Base-by-base conservation (phyloP, 37 sponge, comb jelly and placozoan genomes). In the Petrosia ficiformis region DNA sequence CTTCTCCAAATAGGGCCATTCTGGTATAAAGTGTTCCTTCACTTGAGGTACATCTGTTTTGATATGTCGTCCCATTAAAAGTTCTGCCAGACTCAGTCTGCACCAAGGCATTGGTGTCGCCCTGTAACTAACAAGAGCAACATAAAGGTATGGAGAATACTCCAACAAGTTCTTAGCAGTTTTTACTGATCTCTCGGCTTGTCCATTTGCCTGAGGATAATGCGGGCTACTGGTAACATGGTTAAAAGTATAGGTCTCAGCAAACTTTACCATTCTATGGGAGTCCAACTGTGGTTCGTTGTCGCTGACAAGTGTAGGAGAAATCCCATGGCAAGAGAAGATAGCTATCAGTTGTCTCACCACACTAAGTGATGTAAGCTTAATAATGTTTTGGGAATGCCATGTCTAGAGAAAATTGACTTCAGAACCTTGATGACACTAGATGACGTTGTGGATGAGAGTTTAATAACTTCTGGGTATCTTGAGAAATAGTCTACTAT, bases 21-120 rank as follows among this genome's bases (percentile, higher is more conserved):
- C 39, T 61, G 76, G 76, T 61, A 26, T 61, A 30, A 76, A 60
- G 14, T 76, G 61, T 14, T 31, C 21, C 38, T 76, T 26, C 39
- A 39, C n/a, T 42, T 76, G 64, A 39, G 76, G 76, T 59, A 76
- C 39, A 37, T 25, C 36, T 10, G 41, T 61, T 8, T 26, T 32
- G 35, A 61, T 39, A 2, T 22, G 33, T 26, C 76, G 22, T 2
- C 64, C 76, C 63, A 76, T 61, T 11, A 61, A 38, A 21, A 76
- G 65, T 39, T 76, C 40, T 8, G 76, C 63, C 14, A 65, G 76
- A 39, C 63, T 34, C 0, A 76, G 28, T 21, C 70, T 59, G 39
- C 77, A 77, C 70, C 70, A 69, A 58, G 70, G 79, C 5, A 78
- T 59, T 26, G 79, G 79, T 10, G 70, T 78, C 10, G 79, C 30